phyloP scores from a whole-genome alignment of 1,140 invertebrate species.

The Brachionus rotundiformis region DNA sequence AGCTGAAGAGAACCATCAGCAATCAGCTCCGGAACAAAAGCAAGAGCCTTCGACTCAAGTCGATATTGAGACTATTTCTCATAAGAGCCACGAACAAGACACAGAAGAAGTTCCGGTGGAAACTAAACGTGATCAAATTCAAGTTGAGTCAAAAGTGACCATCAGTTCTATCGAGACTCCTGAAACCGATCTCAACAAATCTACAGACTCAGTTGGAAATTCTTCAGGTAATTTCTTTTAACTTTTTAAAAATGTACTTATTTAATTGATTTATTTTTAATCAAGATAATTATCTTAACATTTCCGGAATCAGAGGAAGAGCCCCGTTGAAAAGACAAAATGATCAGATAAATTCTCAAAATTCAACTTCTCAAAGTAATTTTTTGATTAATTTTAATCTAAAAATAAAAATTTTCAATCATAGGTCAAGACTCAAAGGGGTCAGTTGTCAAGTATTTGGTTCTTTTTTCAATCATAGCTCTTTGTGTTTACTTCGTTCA shows the following conservation, averaged over 20 bases:
- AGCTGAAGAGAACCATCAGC: neutral
- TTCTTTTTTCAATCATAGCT: neutral
- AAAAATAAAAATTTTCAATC: too few relatives aligned
- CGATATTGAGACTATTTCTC: neutral
- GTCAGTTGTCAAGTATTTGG: neutral
- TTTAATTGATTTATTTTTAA: too few relatives aligned
- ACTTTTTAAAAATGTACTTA: too few relatives aligned
- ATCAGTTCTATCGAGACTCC: neutral
- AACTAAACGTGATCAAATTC: neutral
- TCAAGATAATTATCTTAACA: neutral
- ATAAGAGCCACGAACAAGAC: neutral
- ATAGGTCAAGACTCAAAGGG: too few relatives aligned
- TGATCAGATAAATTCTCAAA: neutral
- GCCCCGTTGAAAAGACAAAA: neutral
- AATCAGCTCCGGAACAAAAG: neutral
- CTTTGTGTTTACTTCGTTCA: neutral
- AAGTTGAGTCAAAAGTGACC: neutral
- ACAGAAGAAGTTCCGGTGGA: neutral
- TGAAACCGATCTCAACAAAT: neutral
- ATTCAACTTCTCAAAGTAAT: neutral
- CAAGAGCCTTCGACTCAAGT: neutral
- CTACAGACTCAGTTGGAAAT: neutral
- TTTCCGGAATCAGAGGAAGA: constrained; percentile 5
- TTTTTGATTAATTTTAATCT: neutral
- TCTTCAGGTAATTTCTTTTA: neutral